These are phyloP conservation scores for Gymnobelideus leadbeateri DNA, from an alignment of 2,113 vertebrate species.

Conservation along the genomic window DNA sequence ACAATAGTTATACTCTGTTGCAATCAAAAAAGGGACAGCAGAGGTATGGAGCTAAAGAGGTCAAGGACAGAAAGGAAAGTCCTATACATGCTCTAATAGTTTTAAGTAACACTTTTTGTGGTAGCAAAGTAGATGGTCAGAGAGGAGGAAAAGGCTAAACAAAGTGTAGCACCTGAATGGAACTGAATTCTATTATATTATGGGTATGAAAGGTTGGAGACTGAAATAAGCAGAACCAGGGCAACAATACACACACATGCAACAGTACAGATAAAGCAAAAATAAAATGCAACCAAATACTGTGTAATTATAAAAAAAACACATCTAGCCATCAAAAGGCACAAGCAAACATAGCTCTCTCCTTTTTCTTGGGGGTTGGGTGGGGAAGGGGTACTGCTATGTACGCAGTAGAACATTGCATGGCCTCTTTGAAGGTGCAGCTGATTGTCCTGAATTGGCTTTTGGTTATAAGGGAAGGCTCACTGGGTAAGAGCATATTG, in stretches of 20 bases:
- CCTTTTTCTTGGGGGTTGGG: neutral
- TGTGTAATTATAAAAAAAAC: neutral
- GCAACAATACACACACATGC: neutral
- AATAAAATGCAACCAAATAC: neutral
- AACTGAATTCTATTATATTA: neutral
- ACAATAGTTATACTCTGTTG: neutral
- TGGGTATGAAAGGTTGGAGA: neutral
- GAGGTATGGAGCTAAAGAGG: neutral
- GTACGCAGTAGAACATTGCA: neutral
- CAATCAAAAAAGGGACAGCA: neutral
- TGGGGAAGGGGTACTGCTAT: neutral
- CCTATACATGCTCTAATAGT: neutral
- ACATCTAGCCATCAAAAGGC: neutral
- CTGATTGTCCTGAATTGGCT: neutral
- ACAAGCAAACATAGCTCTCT: neutral
- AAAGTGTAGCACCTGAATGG: neutral
- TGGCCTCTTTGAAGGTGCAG: neutral
- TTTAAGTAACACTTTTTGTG: neutral
- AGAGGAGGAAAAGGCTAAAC: neutral
- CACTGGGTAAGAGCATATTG: neutral
- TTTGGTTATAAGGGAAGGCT: neutral
- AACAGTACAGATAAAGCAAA: neutral
- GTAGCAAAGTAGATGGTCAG: neutral
- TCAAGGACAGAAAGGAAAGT: neutral
- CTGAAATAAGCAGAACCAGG: neutral